phyloP scores from a whole-genome alignment of 2,888 invertebrate species.

The Scaptomyza parva region DNA sequence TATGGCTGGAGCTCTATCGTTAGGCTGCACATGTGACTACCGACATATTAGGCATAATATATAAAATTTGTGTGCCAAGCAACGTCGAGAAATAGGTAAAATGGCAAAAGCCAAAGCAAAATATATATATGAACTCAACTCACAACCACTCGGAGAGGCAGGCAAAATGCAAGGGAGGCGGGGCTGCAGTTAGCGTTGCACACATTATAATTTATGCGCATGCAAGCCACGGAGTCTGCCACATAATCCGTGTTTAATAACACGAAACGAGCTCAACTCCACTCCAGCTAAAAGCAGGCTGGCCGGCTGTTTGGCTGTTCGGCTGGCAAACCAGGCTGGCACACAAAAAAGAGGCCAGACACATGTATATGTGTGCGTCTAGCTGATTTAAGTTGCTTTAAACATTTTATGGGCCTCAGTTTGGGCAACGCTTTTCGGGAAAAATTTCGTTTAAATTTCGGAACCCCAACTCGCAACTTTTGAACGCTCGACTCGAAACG shows the following conservation, averaged over 20 bases:
- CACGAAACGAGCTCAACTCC: conserved; percentile 62
- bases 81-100: conserved; percentile 63
- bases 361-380: conserved; percentile 17
- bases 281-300: no score
- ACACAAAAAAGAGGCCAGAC: conserved; percentile 33
- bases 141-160: conserved; percentile 10
- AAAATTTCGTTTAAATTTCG: conserved; percentile 49
- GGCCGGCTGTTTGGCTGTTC: no score
- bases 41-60: conserved; percentile 74
- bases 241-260: conserved; percentile 81
- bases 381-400: conserved; percentile 46
- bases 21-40: conserved; percentile 61
- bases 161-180: conserved; percentile 33
- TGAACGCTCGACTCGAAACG: conserved; percentile 7
- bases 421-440: conserved; percentile 38
- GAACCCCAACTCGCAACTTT: neutral
- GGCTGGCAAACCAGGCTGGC: neutral
- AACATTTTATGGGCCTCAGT: conserved; percentile 52
- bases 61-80: conserved; percentile 78
- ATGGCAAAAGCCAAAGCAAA: conserved; percentile 33
- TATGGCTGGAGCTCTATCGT: conserved; percentile 6
- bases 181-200: conserved; percentile 60
- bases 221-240: conserved; percentile 79
- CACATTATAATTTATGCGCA: conserved; percentile 77
- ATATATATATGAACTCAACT: conserved; percentile 14